A percentile compares a stretch with the other conserved stretches of the same genome.
Evolutionary conservation across 53 echinoderm and acorn worm genomes (phyloP).

Genomic region (Echinarachnius parma): DNA sequence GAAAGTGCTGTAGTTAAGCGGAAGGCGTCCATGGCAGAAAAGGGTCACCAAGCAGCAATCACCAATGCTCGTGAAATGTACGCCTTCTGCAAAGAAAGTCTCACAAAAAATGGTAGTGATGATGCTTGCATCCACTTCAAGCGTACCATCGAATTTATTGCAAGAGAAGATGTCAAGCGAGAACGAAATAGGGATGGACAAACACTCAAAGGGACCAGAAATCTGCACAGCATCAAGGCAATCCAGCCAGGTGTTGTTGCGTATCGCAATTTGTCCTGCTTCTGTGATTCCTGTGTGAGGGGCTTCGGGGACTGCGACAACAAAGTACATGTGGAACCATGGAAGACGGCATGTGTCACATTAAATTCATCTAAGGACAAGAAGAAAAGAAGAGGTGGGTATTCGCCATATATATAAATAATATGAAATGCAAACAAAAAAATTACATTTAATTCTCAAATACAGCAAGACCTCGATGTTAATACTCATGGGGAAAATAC

Average conservation of each 20-base stretch:
- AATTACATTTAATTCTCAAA: no score
- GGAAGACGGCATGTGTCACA: no score
- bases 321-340: neutral
- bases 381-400: no score
- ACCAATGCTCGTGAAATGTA: conserved; percentile 52
- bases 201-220: conserved; percentile 11
- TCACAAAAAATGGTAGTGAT: neutral
- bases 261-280: conserved; percentile 7
- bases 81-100: conserved; percentile 16
- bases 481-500: no score
- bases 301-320: neutral
- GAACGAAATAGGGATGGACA: neutral
- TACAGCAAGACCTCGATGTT: no score
- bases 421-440: no score
- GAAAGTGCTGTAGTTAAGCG: conserved; percentile 43
- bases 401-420: no score
- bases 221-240: conserved; percentile 1
- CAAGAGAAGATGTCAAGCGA: neutral
- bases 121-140: conserved; percentile 4
- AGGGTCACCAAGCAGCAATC: conserved; percentile 2
- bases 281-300: neutral
- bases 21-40: conserved; percentile 22
- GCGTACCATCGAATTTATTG: neutral
- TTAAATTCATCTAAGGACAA: no score
- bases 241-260: conserved; percentile 7